Conservation (phyloP, 1,140 invertebrate species). For the Drosophila cardini region DNA sequence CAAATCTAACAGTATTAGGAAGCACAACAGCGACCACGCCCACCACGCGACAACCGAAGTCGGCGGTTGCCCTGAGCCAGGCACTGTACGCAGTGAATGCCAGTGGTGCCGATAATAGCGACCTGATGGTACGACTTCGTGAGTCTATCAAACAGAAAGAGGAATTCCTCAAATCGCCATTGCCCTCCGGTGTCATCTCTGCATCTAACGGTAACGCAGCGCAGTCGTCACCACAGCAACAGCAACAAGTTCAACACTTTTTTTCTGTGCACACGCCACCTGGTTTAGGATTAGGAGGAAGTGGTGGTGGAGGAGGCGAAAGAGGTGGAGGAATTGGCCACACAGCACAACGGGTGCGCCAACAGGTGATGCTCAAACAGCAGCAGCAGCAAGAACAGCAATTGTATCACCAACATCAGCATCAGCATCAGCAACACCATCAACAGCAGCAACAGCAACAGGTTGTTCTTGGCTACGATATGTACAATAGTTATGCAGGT, state of each 20-base stretch:
- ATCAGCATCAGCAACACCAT: conserved; percentile 38
- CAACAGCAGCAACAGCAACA: conserved; percentile 49
- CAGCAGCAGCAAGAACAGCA: conserved; percentile 49
- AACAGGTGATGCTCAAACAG: conserved; percentile 60
- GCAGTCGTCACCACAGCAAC: conserved; percentile 57
- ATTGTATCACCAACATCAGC: conserved; percentile 37
- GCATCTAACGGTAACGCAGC: conserved; percentile 54
- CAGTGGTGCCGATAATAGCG: conserved; percentile 67
- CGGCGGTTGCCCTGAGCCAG: conserved; percentile 52
- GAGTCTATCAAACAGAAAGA: conserved; percentile 95
- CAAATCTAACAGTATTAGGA: conserved; percentile 84
- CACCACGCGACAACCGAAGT: conserved; percentile 65
- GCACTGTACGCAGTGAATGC: conserved; percentile 57
- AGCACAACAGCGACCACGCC: conserved; percentile 62
- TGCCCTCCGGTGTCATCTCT: conserved; percentile 51
- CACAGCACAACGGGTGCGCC: conserved; percentile 48
- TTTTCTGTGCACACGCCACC: conserved; percentile 64
- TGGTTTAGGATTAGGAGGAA: conserved; percentile 20
- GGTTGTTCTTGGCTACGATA: conserved; percentile 62
- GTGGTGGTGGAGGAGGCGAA: conserved; percentile 3
- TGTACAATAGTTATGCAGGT: conserved; percentile 63
- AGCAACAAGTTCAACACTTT: conserved; percentile 79
- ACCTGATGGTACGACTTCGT: conserved; percentile 86
- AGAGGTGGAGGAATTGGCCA: background rate
- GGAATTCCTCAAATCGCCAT: conserved; percentile 92